Evolutionary conservation across 2,888 invertebrate species (phyloP).

Genomic region (Yponomeuta sedellus): DNA sequence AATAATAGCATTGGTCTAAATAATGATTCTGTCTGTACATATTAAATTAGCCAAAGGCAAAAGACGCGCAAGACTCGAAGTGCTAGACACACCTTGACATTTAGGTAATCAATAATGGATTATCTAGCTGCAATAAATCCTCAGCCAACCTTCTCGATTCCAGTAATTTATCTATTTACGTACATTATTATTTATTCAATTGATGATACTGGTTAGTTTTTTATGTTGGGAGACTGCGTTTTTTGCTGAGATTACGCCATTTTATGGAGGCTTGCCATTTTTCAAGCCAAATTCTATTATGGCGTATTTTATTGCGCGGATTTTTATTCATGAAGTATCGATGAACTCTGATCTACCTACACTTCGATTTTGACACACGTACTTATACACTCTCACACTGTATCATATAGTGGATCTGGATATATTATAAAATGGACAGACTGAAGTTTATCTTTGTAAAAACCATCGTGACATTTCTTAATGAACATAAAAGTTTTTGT

Average conservation of each 20-base stretch:
- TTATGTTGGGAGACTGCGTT: not conserved
- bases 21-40: not conserved
- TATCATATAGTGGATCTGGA: too few species aligned
- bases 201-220: not conserved
- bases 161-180: not conserved
- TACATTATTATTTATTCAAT: not conserved
- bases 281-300: not conserved
- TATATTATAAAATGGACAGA: too few species aligned
- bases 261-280: not conserved
- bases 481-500: too few species aligned
- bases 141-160: not conserved
- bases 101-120: constrained; percentile 8
- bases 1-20: not conserved
- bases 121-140: constrained; percentile 12
- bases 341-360: too few species aligned
- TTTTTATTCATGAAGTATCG: not conserved
- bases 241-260: constrained; percentile 1
- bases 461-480: too few species aligned
- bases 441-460: too few species aligned
- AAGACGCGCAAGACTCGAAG: not conserved
- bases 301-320: not conserved
- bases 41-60: constrained; percentile 2
- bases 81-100: constrained; percentile 10
- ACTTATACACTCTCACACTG: too few species aligned
- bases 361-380: too few species aligned